Evolutionary conservation across 2,888 invertebrate genomes (phyloP).

Genomic region (Ophion obscuratus): DNA sequence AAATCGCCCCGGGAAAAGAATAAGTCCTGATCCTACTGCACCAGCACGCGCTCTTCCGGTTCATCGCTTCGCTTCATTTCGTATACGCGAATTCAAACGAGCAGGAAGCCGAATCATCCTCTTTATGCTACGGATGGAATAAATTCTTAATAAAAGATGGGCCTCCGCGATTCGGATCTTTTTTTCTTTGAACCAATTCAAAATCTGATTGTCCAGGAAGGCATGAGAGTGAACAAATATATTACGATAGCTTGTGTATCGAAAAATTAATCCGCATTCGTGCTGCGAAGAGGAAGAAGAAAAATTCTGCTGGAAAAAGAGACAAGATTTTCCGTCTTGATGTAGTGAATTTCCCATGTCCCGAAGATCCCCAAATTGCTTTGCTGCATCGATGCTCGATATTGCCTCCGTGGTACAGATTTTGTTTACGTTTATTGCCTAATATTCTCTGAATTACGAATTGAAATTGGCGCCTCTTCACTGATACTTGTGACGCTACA

Average conservation of each 20-base stretch:
- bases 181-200: constrained; percentile 19
- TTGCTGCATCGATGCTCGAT: too few species aligned
- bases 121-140: not conserved
- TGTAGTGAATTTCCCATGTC: too few species aligned
- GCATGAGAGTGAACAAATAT: constrained; percentile 8
- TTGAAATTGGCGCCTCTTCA: too few species aligned
- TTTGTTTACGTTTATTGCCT: too few species aligned
- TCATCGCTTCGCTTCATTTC: constrained; percentile 44
- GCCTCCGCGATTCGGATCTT: constrained; percentile 3
- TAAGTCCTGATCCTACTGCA: constrained; percentile 38
- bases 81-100: constrained; percentile 5
- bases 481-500: too few species aligned
- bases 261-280: not conserved
- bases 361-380: too few species aligned
- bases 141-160: constrained; percentile 20
- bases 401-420: too few species aligned
- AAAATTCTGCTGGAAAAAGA: too few species aligned
- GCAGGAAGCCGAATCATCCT: constrained; percentile 24
- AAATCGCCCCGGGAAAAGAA: constrained; percentile 67
- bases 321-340: too few species aligned
- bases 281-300: too few species aligned
- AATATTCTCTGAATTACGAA: too few species aligned
- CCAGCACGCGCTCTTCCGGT: not conserved
- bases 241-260: not conserved
- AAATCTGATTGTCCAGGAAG: constrained; percentile 17